These are phyloP conservation scores for Pollenia amentaria DNA, from an alignment of 2,888 invertebrate genomes.

Conservation along the genomic window DNA sequence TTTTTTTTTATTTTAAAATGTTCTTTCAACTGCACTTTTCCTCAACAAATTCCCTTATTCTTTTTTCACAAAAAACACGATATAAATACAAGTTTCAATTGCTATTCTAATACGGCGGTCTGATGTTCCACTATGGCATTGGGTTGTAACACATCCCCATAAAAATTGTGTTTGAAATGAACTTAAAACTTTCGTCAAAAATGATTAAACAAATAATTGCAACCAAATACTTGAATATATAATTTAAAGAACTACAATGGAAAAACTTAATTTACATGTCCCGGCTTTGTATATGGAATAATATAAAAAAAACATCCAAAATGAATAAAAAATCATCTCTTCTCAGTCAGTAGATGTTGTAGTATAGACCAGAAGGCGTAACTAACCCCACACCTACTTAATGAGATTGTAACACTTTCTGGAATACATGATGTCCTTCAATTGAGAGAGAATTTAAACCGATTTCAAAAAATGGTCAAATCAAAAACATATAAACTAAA, in stretches of 20 bases:
- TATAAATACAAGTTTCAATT: conserved; percentile 65
- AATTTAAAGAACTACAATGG: conserved; percentile 69
- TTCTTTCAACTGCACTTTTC: background rate
- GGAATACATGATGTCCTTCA: conserved; percentile 66
- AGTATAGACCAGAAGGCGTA: conserved; percentile 69
- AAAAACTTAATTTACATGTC: conserved; percentile 70
- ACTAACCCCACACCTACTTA: conserved; percentile 27
- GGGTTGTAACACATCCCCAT: conserved; percentile 72
- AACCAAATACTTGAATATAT: conserved; percentile 69
- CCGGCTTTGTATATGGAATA: conserved; percentile 73
- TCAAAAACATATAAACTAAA: conserved; percentile 68
- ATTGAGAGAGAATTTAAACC: conserved; percentile 61
- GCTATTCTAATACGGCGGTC: conserved; percentile 55
- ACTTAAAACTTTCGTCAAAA: conserved; percentile 74
- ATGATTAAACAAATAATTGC: conserved; percentile 68
- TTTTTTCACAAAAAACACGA: conserved; percentile 42
- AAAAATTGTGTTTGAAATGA: conserved; percentile 69
- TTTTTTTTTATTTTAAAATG: background rate
- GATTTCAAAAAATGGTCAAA: conserved; percentile 71
- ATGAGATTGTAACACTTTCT: conserved; percentile 51
- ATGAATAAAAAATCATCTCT: conserved; percentile 66
- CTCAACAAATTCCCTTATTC: conserved; percentile 49
- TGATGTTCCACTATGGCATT: conserved; percentile 71
- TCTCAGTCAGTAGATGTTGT: conserved; percentile 65
- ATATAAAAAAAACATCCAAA: conserved; percentile 67